phyloP scores from a whole-genome alignment of 2,113 vertebrate species.

The Pitta sordida region DNA sequence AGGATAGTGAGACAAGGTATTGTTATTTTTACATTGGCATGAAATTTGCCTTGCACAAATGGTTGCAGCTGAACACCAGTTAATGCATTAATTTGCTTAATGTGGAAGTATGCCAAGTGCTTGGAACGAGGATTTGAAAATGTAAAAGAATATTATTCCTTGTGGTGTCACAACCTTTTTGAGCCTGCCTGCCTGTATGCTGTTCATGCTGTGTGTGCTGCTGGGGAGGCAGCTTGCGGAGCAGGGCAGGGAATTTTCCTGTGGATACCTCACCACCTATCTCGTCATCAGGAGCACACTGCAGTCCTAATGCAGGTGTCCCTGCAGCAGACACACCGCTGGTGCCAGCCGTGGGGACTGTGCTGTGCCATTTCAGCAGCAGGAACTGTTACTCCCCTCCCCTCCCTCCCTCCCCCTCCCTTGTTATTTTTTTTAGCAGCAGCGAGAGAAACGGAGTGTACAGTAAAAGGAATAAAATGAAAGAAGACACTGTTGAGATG shows the following conservation, averaged over 20 bases:
- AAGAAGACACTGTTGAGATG: background rate
- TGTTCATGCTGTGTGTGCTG: background rate
- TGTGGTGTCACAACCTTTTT: background rate
- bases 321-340: conserved; percentile 4
- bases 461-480: background rate
- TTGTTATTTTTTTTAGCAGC: background rate
- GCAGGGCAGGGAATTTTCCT: background rate
- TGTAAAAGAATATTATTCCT: background rate
- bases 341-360: background rate
- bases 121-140: background rate
- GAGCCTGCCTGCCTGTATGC: background rate
- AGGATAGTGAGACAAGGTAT: background rate
- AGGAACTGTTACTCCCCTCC: background rate
- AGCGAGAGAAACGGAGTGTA: background rate
- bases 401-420: background rate
- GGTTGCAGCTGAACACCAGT: background rate
- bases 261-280: conserved; percentile 11
- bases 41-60: background rate
- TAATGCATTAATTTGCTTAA: background rate
- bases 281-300: background rate
- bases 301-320: conserved; percentile 51
- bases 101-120: background rate
- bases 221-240: background rate
- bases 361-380: conserved; percentile 2
- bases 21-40: background rate